These are phyloP conservation scores for Crotalus helleri DNA, from an alignment of 2,113 vertebrate species.

Conservation along the genomic window DNA sequence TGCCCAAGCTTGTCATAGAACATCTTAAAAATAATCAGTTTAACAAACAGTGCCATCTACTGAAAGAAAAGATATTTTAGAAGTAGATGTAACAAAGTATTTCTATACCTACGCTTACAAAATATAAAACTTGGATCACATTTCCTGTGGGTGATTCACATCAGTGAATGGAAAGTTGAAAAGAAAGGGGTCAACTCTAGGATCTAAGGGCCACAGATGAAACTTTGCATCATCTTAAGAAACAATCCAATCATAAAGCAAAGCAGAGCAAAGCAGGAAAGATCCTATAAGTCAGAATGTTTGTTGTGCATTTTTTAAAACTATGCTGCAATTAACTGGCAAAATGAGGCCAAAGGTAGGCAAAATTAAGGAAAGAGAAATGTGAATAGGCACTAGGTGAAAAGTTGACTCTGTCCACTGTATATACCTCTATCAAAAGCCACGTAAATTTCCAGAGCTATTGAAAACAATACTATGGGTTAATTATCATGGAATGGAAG, in stretches of 20 bases:
- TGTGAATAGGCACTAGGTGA: neutral
- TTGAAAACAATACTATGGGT: neutral
- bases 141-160: neutral
- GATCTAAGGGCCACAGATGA: no score
- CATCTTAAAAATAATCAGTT: slow-evolving; percentile 16
- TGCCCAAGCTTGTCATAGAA: neutral
- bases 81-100: neutral
- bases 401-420: neutral
- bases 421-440: neutral
- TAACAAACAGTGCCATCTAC: slow-evolving; percentile 69
- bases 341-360: neutral
- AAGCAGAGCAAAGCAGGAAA: neutral
- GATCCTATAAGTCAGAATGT: neutral
- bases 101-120: neutral
- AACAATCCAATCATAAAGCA: neutral
- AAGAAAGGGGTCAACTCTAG: neutral
- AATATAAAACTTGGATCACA: neutral
- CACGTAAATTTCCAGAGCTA: neutral
- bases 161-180: neutral
- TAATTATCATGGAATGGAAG: neutral
- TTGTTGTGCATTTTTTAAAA: neutral
- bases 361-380: neutral
- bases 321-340: neutral
- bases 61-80: slow-evolving; percentile 30
- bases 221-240: neutral